phyloP scores from a whole-genome alignment of 2,888 invertebrate genomes.

The Morinoia aosen region DNA sequence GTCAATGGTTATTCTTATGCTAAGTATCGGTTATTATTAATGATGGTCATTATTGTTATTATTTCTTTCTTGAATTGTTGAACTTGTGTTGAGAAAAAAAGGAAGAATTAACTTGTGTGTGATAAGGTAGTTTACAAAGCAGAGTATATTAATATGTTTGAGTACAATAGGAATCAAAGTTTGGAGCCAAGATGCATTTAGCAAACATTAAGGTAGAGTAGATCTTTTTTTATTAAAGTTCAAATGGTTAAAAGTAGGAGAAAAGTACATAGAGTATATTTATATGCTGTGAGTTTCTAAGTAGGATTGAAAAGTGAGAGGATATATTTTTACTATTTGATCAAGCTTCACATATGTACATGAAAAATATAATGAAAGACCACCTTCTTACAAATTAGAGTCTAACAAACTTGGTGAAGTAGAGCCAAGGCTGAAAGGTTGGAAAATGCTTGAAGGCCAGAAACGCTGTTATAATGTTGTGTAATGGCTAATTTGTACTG shows the following conservation, averaged over 20 bases:
- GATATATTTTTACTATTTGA: not conserved
- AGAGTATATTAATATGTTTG: no score
- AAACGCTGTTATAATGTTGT: not conserved
- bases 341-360: not conserved
- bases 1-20: no score
- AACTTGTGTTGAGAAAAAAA: not conserved
- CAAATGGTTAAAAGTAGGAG: no score
- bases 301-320: not conserved
- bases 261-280: no score
- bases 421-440: not conserved
- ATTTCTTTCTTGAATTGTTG: not conserved
- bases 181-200: no score
- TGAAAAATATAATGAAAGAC: not conserved
- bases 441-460: not conserved
- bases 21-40: not conserved
- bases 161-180: no score
- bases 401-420: not conserved
- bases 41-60: no score
- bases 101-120: not conserved
- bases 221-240: not conserved
- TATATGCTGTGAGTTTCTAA: not conserved
- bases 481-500: not conserved
- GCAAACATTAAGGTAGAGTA: no score
- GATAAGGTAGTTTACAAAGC: not conserved
- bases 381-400: not conserved